Evolutionary conservation across 2,113 vertebrate genomes (phyloP).

Genomic region (Mystacornis crossleyi): DNA sequence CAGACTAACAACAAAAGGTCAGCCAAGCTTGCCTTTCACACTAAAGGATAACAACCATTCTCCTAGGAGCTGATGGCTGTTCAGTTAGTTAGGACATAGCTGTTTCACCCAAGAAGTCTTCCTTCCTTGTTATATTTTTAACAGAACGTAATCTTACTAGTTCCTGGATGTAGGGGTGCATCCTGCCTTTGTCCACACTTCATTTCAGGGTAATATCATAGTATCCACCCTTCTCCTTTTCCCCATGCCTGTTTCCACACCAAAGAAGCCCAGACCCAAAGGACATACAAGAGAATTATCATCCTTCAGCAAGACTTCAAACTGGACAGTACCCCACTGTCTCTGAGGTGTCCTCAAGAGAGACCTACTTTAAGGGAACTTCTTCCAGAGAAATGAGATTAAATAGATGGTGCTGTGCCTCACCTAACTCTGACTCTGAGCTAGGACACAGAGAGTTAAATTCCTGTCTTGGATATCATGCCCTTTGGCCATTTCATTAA

Average conservation of each 20-base stretch:
- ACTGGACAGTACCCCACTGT: neutral
- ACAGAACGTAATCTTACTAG: neutral
- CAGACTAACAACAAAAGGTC: neutral
- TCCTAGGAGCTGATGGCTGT: neutral
- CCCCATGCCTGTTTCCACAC: neutral
- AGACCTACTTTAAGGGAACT: neutral
- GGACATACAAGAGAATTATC: neutral
- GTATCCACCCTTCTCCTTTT: neutral
- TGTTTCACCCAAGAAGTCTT: neutral
- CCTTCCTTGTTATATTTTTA: neutral
- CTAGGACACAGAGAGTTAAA: neutral
- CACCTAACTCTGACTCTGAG: neutral
- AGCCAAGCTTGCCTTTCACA: neutral
- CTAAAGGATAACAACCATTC: neutral
- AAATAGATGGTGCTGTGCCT: neutral
- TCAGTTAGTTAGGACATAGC: neutral
- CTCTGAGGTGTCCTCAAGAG: rapidly evolving
- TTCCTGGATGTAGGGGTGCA: neutral
- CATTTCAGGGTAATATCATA: neutral
- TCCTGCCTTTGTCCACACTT: neutral
- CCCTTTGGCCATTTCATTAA: neutral
- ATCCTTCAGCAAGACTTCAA: neutral
- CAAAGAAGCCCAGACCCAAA: neutral
- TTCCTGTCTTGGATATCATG: neutral
- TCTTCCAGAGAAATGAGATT: neutral